phyloP scores from a whole-genome alignment of 2,113 vertebrate species.

The Saguinus midas region DNA sequence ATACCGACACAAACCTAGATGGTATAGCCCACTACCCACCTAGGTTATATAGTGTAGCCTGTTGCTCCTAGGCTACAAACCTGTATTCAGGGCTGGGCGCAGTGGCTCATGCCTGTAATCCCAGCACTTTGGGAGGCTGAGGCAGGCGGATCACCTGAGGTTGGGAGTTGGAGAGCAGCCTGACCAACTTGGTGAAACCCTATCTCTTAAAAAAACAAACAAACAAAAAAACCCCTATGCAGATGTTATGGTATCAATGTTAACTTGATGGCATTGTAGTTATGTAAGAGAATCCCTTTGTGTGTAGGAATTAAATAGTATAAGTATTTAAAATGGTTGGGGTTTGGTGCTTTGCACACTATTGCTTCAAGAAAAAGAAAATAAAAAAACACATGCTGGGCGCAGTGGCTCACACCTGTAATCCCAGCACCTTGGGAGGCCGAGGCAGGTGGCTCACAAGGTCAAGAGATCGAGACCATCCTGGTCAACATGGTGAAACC shows the following conservation, averaged over 20 bases:
- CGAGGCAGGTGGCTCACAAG: too few relatives aligned
- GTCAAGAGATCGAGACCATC: too few relatives aligned
- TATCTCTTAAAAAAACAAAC: too few relatives aligned
- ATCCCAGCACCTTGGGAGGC: too few relatives aligned
- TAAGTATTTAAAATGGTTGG: background rate
- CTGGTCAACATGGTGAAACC: too few relatives aligned
- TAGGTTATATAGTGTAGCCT: background rate
- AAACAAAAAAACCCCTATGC: too few relatives aligned
- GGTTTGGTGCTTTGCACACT: background rate
- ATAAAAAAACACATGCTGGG: background rate
- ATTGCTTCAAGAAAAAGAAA: background rate
- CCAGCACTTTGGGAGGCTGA: too few relatives aligned
- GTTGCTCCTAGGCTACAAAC: background rate
- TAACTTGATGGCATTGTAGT: background rate
- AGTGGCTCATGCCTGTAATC: too few relatives aligned
- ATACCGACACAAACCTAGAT: background rate
- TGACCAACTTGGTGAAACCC: too few relatives aligned
- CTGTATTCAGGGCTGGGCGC: background rate
- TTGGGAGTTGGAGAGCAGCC: too few relatives aligned
- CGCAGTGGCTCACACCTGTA: too few relatives aligned
- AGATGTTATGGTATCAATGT: background rate
- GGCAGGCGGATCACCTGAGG: too few relatives aligned
- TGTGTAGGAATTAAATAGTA: background rate
- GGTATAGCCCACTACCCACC: background rate
- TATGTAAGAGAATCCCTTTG: background rate